These are phyloP conservation scores for Oncopeltus fasciatus DNA, from an alignment of 1,140 invertebrate genomes.

Conservation along the genomic window DNA sequence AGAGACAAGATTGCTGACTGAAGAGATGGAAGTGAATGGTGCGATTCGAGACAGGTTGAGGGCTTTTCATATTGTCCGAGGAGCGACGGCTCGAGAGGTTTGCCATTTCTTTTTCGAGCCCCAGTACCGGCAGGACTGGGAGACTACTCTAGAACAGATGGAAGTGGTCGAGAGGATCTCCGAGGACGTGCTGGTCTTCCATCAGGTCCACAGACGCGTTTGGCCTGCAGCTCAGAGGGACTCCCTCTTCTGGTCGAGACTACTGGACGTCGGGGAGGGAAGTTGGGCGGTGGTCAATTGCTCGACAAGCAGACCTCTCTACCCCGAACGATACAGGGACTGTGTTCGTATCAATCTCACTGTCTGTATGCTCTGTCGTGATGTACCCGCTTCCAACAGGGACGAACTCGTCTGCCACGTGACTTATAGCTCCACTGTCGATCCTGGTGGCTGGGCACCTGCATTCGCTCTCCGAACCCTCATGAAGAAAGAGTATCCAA, in stretches of 20 bases:
- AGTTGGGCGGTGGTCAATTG: conserved; percentile 93
- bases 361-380: conserved; percentile 92
- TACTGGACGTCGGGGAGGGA: conserved; percentile 57
- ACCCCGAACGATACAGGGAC: conserved; percentile 75
- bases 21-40: not conserved
- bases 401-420: conserved; percentile 93
- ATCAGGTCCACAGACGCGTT: conserved; percentile 93
- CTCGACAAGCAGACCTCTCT: conserved; percentile 65
- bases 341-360: conserved; percentile 87
- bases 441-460: conserved; percentile 95
- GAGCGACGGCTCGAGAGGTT: not conserved
- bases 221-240: conserved; percentile 98
- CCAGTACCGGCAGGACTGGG: not conserved
- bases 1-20: not conserved
- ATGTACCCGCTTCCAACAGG: conserved; percentile 68
- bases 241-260: conserved; percentile 95
- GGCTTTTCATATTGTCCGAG: not conserved
- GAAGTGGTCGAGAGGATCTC: conserved; percentile 80
- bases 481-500: conserved; percentile 97
- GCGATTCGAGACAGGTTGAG: not conserved
- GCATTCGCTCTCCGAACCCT: conserved; percentile 88
- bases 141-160: conserved; percentile 72
- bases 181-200: conserved; percentile 76
- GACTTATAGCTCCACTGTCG: conserved; percentile 95
- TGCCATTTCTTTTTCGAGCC: not conserved